Conservation (phyloP, 2,888 invertebrate species). For the Zeuzera pyrina region DNA sequence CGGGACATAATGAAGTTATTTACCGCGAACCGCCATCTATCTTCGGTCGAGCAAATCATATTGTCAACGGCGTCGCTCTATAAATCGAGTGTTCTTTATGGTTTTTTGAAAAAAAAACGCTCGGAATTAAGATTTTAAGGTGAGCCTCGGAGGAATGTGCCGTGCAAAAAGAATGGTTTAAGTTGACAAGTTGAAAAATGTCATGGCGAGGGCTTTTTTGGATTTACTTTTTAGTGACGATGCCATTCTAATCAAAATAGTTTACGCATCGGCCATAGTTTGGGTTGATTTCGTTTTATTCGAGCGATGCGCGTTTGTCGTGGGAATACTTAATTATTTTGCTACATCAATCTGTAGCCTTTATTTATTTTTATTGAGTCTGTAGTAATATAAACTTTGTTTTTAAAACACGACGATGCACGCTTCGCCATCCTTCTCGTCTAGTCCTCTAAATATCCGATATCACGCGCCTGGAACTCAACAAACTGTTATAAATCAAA, state of each 20-base stretch:
- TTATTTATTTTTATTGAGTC: too few relatives aligned
- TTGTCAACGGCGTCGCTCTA: conserved; percentile 41
- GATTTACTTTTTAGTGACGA: conserved; percentile 53
- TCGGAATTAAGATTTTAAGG: conserved; percentile 66
- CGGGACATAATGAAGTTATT: conserved; percentile 50
- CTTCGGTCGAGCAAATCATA: conserved; percentile 38
- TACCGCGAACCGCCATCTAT: conserved; percentile 29
- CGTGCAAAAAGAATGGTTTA: conserved; percentile 50
- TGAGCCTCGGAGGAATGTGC: conserved; percentile 45
- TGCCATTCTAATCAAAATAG: conserved; percentile 72
- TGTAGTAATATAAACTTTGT: too few relatives aligned
- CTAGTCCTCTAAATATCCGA: conserved; percentile 24
- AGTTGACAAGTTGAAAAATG: conserved; percentile 65
- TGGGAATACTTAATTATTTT: conserved; percentile 45
- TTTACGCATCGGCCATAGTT: conserved; percentile 49
- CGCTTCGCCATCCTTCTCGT: too few relatives aligned
- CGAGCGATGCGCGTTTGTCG: conserved; percentile 24
- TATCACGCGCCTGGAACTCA: conserved; percentile 22
- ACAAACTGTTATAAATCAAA: conserved; percentile 64
- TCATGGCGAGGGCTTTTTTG: conserved; percentile 45
- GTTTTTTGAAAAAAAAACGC: conserved; percentile 34
- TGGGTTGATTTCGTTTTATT: conserved; percentile 34
- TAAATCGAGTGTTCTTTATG: conserved; percentile 46
- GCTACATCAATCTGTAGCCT: too few relatives aligned
- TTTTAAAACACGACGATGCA: too few relatives aligned